Conservation (phyloP, 2,888 invertebrate species). For the Cantharis flavilabris region DNA sequence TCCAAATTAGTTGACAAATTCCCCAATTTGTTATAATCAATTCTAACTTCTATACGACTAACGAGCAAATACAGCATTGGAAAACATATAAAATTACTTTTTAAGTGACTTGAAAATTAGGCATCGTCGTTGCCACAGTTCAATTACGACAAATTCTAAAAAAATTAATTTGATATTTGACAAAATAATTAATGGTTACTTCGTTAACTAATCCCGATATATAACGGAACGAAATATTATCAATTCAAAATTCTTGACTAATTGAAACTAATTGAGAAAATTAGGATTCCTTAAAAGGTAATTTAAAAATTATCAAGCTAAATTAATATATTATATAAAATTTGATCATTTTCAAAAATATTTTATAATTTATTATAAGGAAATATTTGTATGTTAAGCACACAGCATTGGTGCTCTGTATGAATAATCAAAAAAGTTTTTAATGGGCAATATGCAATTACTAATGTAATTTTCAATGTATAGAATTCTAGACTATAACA, state of each 20-base stretch:
- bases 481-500: neutral
- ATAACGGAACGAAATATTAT: neutral
- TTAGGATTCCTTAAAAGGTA: neutral
- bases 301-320: neutral
- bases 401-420: no score
- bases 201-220: neutral
- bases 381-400: no score
- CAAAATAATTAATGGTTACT: neutral
- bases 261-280: neutral
- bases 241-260: neutral
- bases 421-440: neutral
- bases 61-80: neutral
- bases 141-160: neutral
- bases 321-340: neutral
- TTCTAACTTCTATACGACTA: neutral
- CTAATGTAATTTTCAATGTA: neutral
- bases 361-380: no score
- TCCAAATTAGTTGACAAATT: neutral
- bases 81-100: neutral
- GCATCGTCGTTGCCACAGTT: neutral
- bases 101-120: neutral
- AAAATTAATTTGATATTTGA: neutral
- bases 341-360: neutral
- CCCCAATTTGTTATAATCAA: neutral
- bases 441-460: neutral